These are phyloP conservation scores for Phenacoccus solenopsis DNA, from an alignment of 1,140 invertebrate genomes.

Conservation along the genomic window DNA sequence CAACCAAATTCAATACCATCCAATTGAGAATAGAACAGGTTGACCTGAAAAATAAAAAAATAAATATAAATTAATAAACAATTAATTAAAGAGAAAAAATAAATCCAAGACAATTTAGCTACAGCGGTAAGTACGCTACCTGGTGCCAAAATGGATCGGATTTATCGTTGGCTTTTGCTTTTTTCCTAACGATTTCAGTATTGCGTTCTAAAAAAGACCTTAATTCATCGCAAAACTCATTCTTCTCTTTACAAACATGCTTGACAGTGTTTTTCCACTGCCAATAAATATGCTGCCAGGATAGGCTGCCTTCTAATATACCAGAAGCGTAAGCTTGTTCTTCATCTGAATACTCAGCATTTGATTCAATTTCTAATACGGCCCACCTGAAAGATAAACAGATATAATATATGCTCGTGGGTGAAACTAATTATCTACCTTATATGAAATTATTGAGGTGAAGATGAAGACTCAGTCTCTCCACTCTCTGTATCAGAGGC, in stretches of 20 bases:
- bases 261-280: slow-evolving; percentile 67
- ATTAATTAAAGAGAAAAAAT: too few species aligned
- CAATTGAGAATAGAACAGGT: slow-evolving; percentile 54
- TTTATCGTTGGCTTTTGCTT: slow-evolving; percentile 35
- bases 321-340: slow-evolving; percentile 82
- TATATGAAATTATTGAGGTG: too few species aligned
- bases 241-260: slow-evolving; percentile 48
- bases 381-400: slow-evolving; percentile 58
- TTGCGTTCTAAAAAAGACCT: slow-evolving; percentile 51
- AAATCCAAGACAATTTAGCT: too few species aligned
- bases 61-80: too few species aligned
- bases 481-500: too few species aligned
- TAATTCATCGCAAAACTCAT: slow-evolving; percentile 54
- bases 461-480: too few species aligned
- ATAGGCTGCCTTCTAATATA: slow-evolving; percentile 68
- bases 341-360: slow-evolving; percentile 51
- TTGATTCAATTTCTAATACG: slow-evolving; percentile 62
- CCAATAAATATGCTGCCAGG: slow-evolving; percentile 65
- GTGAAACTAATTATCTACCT: too few species aligned
- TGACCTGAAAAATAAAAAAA: slow-evolving; percentile 45
- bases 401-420: too few species aligned
- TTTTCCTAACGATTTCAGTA: slow-evolving; percentile 44
- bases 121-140: slow-evolving; percentile 38
- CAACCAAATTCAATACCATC: slow-evolving; percentile 53
- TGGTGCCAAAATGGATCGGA: slow-evolving; percentile 66